Percentiles rank a stretch among this genome's conserved stretches.
These are phyloP conservation scores for Liodrosophila aerea DNA, from an alignment of 2,888 invertebrate species.

Conservation along the genomic window DNA sequence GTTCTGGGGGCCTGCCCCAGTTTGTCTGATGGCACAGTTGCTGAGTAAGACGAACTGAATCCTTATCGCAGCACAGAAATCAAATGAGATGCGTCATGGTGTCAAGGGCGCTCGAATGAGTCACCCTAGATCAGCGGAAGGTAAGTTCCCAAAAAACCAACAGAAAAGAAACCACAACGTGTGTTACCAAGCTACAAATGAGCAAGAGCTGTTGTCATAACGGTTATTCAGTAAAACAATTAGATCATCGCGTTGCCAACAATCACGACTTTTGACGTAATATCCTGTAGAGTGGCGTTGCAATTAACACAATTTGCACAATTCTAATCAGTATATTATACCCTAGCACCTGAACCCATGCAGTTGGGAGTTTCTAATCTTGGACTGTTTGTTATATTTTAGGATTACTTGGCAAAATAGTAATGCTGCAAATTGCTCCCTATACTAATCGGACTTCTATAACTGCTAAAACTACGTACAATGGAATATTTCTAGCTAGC, in stretches of 20 bases:
- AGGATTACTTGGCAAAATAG: no score
- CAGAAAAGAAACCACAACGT: constrained; percentile 6
- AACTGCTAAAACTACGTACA: no score
- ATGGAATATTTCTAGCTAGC: no score
- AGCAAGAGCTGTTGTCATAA: constrained; percentile 22
- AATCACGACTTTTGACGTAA: constrained; percentile 16
- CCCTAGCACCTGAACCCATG: no score
- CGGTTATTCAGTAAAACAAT: constrained; percentile 28
- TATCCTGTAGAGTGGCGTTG: background rate
- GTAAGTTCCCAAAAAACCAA: constrained; percentile 27
- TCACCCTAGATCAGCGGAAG: constrained; percentile 36
- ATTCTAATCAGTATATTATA: background rate
- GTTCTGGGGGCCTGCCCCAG: constrained; percentile 1
- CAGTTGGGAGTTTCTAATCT: no score
- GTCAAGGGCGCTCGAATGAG: constrained; percentile 37
- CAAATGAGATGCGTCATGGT: constrained; percentile 40
- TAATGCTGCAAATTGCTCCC: no score
- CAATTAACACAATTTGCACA: constrained; percentile 3
- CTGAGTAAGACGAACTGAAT: constrained; percentile 31
- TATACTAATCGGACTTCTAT: no score
- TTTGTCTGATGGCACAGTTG: constrained; percentile 7
- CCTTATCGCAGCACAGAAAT: constrained; percentile 48
- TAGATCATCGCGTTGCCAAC: constrained; percentile 31
- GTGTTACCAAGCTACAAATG: constrained; percentile 18
- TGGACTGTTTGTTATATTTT: no score